Evolutionary conservation across 2,113 vertebrate genomes (phyloP).

Genomic region (Phodopus roborovskii): DNA sequence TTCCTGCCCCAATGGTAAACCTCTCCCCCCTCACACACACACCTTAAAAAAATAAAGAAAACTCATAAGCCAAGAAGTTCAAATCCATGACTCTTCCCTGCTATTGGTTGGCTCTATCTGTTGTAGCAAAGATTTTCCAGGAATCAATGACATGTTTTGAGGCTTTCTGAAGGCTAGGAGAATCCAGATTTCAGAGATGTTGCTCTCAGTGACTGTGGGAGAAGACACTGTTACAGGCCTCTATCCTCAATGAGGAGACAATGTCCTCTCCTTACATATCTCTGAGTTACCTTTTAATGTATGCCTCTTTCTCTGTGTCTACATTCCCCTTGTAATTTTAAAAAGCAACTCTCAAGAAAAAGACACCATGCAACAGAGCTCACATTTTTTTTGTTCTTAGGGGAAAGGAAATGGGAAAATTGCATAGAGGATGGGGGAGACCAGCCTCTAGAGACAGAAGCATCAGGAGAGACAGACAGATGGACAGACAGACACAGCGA

Average conservation of each 20-base stretch:
- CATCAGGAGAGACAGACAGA: no score
- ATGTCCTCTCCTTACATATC: accelerated
- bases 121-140: background rate
- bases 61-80: background rate
- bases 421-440: no score
- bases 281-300: background rate
- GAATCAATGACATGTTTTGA: background rate
- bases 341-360: no score
- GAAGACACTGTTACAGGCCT: background rate
- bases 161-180: background rate
- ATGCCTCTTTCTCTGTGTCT: background rate
- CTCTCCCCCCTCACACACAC: background rate
- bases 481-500: no score
- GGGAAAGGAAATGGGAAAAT: no score
- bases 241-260: background rate
- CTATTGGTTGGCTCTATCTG: background rate
- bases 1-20: no score
- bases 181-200: no score
- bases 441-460: no score
- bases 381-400: no score
- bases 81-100: background rate
- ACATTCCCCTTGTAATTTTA: background rate
- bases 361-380: no score
- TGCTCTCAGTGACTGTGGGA: background rate
- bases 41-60: background rate